Evolutionary conservation across 1,140 invertebrate genomes (phyloP).

Genomic region (Apis mellifera): Amel_HAv3.1 CM009936.2:6828501-6829000

Average conservation of each 20-base stretch:
- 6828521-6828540: neutral
- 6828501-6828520: neutral
- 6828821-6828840: slow-evolving; percentile 3
- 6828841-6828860: too few species aligned
- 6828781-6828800: slow-evolving; percentile 64
- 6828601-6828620: slow-evolving; percentile 14
- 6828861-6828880: too few species aligned
- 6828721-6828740: slow-evolving; percentile 65
- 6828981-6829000: slow-evolving; percentile 42
- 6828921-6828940: neutral
- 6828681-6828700: neutral
- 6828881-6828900: neutral
- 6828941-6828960: slow-evolving; percentile 28
- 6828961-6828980: slow-evolving; percentile 2
- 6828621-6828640: neutral
- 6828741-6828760: slow-evolving; percentile 71
- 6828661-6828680: slow-evolving; percentile 13
- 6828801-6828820: slow-evolving; percentile 18
- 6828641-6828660: slow-evolving; percentile 22
- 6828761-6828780: slow-evolving; percentile 71
- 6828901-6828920: neutral
- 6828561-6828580: slow-evolving; percentile 3
- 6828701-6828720: slow-evolving; percentile 36
- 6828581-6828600: neutral
- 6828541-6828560: neutral